A percentile compares a stretch with the other conserved stretches of the same genome.
Evolutionary conservation across 2,797 vertebrate species (phyloP).

Genomic region (Scolopax rusticola): DNA sequence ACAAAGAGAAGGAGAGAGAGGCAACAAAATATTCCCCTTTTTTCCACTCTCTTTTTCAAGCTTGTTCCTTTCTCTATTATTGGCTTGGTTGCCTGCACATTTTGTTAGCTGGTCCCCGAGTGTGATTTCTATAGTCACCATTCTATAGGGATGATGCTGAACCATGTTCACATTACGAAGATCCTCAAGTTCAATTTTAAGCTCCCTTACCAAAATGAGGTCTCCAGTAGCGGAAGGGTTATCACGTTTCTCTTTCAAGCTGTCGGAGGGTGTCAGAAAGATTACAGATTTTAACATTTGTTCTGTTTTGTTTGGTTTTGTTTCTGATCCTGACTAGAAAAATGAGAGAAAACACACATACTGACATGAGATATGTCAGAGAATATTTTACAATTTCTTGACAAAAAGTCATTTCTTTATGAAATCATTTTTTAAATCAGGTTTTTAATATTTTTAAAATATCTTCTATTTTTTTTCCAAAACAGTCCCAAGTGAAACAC

Average conservation of each 20-base stretch:
- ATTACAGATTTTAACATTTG: slow-evolving; percentile 50
- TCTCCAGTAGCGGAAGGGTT: background rate
- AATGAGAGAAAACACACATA: background rate
- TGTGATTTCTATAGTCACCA: background rate
- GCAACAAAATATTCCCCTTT: background rate
- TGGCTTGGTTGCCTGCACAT: background rate
- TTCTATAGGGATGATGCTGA: background rate
- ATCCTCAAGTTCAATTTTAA: background rate
- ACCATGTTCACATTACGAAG: background rate
- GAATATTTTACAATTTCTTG: slow-evolving; percentile 6
- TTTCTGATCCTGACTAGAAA: slow-evolving; percentile 46
- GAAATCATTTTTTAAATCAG: background rate
- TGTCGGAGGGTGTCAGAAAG: slow-evolving; percentile 30
- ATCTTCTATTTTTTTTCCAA: background rate
- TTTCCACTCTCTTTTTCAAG: background rate
- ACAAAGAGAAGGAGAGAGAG: background rate
- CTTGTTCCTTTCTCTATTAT: background rate
- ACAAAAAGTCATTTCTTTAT: background rate
- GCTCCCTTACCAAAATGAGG: background rate
- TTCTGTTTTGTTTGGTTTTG: slow-evolving; percentile 32
- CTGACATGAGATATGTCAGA: background rate
- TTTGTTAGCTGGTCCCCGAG: background rate
- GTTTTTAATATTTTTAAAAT: background rate
- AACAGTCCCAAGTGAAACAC: background rate
- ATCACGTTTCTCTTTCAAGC: background rate